A percentile compares a stretch with the other conserved stretches of the same genome.
Evolutionary conservation across 2,113 vertebrate species (phyloP).

Genomic region (Tyto alba): DNA sequence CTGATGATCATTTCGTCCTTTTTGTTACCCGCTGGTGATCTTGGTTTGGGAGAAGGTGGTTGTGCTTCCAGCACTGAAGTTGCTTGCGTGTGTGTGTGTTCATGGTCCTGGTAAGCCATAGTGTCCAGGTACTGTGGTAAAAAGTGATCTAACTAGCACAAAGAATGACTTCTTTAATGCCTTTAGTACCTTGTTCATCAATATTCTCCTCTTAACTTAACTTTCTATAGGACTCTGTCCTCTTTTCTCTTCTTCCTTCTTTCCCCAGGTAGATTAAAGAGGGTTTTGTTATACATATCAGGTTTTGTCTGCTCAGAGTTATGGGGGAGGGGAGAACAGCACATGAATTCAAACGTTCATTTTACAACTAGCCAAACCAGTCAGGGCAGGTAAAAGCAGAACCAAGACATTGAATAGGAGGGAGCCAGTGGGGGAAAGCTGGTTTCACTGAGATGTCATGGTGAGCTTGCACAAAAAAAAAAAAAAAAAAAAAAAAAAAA

Average conservation of each 20-base stretch:
- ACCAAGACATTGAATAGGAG: background rate
- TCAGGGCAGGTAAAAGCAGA: conserved; percentile 87
- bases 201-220: background rate
- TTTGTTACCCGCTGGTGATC: background rate
- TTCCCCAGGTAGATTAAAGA: conserved; percentile 12
- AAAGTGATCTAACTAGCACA: background rate
- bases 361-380: conserved; percentile 93
- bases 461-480: background rate
- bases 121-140: background rate
- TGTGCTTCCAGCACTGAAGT: conserved; percentile 42
- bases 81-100: background rate
- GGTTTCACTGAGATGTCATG: background rate
- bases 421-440: conserved; percentile 1
- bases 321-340: conserved; percentile 67
- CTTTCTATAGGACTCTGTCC: background rate
- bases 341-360: conserved; percentile 84
- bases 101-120: conserved; percentile 7
- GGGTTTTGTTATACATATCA: conserved; percentile 73
- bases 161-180: background rate
- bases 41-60: conserved; percentile 62
- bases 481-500: background rate
- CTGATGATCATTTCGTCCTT: background rate
- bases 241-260: background rate
- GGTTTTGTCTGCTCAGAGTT: conserved; percentile 77
- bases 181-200: background rate